Conservation (phyloP, 2,888 invertebrate species). For the Nemoura dubitans region DNA sequence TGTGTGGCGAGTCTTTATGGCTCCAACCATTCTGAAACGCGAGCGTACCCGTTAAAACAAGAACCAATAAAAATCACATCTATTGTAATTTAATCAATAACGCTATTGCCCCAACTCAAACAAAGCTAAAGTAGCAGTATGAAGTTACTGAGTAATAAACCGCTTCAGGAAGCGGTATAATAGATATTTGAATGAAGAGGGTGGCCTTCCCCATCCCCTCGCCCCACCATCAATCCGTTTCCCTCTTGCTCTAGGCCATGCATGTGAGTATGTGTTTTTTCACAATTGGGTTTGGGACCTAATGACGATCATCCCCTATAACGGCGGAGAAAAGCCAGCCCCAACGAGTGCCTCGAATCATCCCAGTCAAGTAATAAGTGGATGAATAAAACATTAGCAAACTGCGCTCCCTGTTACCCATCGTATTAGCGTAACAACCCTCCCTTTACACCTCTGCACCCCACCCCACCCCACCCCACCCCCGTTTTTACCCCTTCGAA, state of each 20-base stretch:
- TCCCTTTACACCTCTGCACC: conserved; percentile 28
- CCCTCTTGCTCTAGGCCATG: not conserved
- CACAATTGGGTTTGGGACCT: conserved; percentile 20
- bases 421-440: conserved; percentile 43
- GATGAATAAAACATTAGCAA: conserved; percentile 51
- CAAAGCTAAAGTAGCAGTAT: conserved; percentile 20
- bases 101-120: conserved; percentile 8
- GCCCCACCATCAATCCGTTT: not conserved
- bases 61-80: not conserved
- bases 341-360: conserved; percentile 25
- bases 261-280: conserved; percentile 23
- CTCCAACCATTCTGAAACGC: not conserved
- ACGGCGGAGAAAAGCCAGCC: conserved; percentile 35
- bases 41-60: not conserved
- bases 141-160: conserved; percentile 24
- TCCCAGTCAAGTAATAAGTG: conserved; percentile 46
- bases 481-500: conserved; percentile 10
- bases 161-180: conserved; percentile 29
- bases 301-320: conserved; percentile 27
- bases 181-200: conserved; percentile 26
- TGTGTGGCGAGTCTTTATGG: conserved; percentile 1
- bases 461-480: not conserved
- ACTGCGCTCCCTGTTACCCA: conserved; percentile 48
- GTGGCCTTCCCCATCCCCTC: not conserved
- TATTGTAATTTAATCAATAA: conserved; percentile 2